Evolutionary conservation across 2,113 vertebrate genomes (phyloP).

Genomic region (Turdus rufiventris): DNA sequence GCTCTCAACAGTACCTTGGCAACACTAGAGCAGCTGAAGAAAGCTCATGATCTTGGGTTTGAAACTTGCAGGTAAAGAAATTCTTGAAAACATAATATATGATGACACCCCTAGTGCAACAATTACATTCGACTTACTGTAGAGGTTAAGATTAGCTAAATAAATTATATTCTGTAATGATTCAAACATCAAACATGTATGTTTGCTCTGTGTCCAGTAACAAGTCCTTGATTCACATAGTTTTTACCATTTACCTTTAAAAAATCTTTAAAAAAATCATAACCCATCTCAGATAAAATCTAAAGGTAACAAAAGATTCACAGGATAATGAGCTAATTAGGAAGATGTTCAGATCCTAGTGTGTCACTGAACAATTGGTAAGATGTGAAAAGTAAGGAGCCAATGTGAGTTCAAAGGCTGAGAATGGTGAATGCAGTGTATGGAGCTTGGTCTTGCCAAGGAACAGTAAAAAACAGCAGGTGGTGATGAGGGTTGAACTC

Average conservation of each 20-base stretch:
- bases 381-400: neutral
- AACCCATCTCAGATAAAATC: neutral
- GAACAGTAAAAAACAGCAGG: neutral
- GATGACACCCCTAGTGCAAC: neutral
- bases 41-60: constrained; percentile 66
- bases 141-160: neutral
- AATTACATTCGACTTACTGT: neutral
- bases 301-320: neutral
- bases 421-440: neutral
- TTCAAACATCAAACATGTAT: neutral
- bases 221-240: neutral
- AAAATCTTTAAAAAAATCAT: neutral
- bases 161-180: neutral
- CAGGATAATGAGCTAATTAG: neutral
- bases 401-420: neutral
- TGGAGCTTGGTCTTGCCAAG: neutral
- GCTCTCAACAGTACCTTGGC: constrained; percentile 75
- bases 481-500: neutral
- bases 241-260: neutral
- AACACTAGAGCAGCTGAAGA: constrained; percentile 64
- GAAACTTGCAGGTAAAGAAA: constrained; percentile 88
- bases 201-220: neutral
- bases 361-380: neutral
- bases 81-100: neutral
- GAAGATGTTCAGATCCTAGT: neutral